Evolutionary conservation across 2,888 invertebrate species (phyloP).

Genomic region (Caenorhabditis doughertyi): DNA sequence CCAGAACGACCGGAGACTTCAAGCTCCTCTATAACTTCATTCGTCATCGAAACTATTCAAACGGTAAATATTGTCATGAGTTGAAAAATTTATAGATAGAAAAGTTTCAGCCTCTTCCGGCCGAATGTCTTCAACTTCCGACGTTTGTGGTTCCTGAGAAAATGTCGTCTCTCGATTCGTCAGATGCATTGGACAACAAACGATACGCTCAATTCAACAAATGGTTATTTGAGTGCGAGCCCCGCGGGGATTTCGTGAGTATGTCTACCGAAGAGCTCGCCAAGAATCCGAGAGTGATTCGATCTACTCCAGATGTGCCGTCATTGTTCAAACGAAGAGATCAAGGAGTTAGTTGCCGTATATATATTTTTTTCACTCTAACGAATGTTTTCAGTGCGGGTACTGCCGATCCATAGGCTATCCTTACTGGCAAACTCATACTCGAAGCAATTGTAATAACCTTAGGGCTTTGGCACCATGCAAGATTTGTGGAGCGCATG

Average conservation of each 20-base stretch:
- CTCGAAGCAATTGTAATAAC: constrained; percentile 43
- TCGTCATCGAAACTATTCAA: not conserved
- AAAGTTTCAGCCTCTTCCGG: constrained; percentile 6
- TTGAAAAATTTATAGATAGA: not conserved
- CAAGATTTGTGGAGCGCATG: constrained; percentile 64
- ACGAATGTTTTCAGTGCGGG: constrained; percentile 41
- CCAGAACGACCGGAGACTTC: constrained; percentile 41
- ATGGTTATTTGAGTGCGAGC: constrained; percentile 24
- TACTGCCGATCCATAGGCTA: constrained; percentile 43
- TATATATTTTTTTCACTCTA: too few relatives aligned
- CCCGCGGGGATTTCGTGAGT: constrained; percentile 4
- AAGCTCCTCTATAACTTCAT: constrained; percentile 46
- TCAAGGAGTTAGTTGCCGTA: constrained; percentile 22
- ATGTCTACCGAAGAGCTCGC: constrained; percentile 14
- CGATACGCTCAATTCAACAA: not conserved
- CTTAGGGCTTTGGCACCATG: constrained; percentile 61
- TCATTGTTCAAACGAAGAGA: constrained; percentile 50
- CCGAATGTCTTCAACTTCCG: constrained; percentile 22
- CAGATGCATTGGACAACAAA: not conserved
- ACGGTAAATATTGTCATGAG: not conserved
- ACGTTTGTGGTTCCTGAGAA: constrained; percentile 31
- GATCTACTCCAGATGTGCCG: constrained; percentile 21
- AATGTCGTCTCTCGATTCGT: constrained; percentile 8
- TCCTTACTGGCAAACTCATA: constrained; percentile 51
- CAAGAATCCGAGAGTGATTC: constrained; percentile 18